Evolutionary conservation across 2,113 vertebrate genomes (phyloP).

Genomic region (Ceyx melanurus): DNA sequence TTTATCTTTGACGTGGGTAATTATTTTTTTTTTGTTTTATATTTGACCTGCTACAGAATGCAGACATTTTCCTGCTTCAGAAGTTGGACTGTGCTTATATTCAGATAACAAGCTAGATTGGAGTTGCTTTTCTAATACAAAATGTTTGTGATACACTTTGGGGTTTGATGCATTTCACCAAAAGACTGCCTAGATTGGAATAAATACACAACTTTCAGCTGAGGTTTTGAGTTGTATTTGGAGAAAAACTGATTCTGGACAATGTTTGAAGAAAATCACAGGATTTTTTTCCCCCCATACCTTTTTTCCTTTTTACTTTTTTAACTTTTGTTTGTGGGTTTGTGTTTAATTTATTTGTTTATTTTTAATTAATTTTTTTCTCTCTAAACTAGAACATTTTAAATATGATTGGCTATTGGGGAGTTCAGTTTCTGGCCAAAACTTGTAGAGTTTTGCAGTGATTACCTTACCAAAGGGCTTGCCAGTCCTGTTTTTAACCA

Average conservation of each 20-base stretch:
- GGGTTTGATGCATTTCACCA: neutral
- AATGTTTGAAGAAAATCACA: neutral
- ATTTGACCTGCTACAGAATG: neutral
- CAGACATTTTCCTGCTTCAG: neutral
- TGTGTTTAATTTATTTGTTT: neutral
- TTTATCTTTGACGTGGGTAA: neutral
- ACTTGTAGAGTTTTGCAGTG: neutral
- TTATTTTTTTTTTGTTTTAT: neutral
- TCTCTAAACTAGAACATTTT: neutral
- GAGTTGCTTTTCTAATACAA: neutral
- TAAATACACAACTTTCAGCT: neutral
- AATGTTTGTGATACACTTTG: neutral
- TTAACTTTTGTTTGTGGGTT: too few species aligned
- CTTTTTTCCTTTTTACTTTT: too few species aligned
- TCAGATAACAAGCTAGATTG: neutral
- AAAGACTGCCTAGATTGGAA: neutral
- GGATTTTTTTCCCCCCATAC: accelerated
- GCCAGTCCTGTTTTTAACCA: neutral
- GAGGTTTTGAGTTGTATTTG: neutral
- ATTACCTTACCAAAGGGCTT: neutral
- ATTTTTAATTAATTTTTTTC: neutral
- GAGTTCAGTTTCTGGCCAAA: neutral
- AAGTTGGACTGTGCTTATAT: neutral
- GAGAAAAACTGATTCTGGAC: neutral
- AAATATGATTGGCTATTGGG: neutral